A percentile compares a stretch with the other conserved stretches of the same genome.
Evolutionary conservation across 2,797 vertebrate species (phyloP).

Genomic region (Loris lydekkerianus): DNA sequence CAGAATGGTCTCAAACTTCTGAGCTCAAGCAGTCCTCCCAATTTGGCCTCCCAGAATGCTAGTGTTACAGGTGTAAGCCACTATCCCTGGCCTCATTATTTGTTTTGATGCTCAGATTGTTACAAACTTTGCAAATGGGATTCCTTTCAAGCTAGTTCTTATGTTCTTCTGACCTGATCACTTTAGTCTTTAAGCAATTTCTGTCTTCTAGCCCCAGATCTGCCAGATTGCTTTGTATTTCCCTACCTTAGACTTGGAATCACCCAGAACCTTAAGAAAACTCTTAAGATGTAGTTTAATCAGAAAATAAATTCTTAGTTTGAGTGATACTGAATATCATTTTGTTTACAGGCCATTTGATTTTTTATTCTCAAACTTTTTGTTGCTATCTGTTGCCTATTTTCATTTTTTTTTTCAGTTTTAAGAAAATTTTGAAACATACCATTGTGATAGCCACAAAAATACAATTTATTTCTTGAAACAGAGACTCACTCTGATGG

Average conservation of each 20-base stretch:
- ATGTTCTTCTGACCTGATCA: not conserved
- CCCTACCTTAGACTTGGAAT: not conserved
- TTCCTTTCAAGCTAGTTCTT: not conserved
- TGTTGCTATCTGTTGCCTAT: not conserved
- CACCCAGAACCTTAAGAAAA: not conserved
- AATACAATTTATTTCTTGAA: too few species aligned
- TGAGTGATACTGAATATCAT: not conserved
- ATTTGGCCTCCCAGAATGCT: too few species aligned
- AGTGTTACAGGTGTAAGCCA: too few species aligned
- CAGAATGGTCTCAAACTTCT: too few species aligned
- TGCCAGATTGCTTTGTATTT: not conserved
- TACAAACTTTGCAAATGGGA: not conserved
- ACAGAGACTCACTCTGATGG: too few species aligned
- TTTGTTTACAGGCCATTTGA: not conserved
- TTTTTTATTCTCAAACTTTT: not conserved
- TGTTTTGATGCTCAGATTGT: not conserved
- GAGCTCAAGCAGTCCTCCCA: too few species aligned
- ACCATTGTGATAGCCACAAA: not conserved
- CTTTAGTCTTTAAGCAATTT: not conserved
- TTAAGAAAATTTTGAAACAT: not conserved
- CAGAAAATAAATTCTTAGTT: not conserved
- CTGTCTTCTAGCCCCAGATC: not conserved
- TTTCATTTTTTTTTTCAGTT: conserved; percentile 2
- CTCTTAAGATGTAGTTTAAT: not conserved
- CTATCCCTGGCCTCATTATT: not conserved